These are phyloP conservation scores for Lasius platythorax DNA, from an alignment of 2,888 invertebrate species.

Conservation along the genomic window DNA sequence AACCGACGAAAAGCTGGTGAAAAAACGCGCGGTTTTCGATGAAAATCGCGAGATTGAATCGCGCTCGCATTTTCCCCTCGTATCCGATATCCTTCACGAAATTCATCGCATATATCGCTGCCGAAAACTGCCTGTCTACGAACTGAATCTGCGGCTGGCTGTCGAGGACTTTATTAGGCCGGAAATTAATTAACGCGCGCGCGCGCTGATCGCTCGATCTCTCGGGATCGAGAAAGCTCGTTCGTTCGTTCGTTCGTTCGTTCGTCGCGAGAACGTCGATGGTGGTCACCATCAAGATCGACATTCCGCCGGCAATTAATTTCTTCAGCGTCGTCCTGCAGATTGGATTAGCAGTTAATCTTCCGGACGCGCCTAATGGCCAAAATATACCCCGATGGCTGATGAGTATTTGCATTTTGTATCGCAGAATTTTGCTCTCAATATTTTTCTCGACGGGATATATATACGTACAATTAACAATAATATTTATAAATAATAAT, in stretches of 20 bases:
- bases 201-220: conserved; percentile 59
- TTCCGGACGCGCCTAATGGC: neutral
- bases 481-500: neutral
- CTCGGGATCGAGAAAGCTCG: conserved; percentile 61
- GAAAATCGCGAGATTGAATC: conserved; percentile 50
- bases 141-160: conserved; percentile 55
- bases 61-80: conserved; percentile 36
- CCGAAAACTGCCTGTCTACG: conserved; percentile 60
- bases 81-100: conserved; percentile 40
- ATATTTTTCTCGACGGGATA: neutral
- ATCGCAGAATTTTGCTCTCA: neutral
- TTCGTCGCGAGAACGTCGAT: conserved; percentile 53
- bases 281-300: conserved; percentile 64
- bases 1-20: conserved; percentile 30
- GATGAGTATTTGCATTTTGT: neutral
- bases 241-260: neutral
- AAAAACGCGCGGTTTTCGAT: neutral
- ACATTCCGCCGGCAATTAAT: conserved; percentile 61
- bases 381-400: neutral
- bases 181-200: conserved; percentile 72
- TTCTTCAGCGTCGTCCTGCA: conserved; percentile 30
- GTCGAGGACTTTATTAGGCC: conserved; percentile 63
- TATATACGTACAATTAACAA: neutral
- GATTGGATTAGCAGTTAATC: conserved; percentile 13
- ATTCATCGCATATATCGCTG: conserved; percentile 23